Evolutionary conservation across 2,888 invertebrate genomes (phyloP), one percentile per base, ranked within the genome.

Genomic region (Orchestes rusci): DNA sequence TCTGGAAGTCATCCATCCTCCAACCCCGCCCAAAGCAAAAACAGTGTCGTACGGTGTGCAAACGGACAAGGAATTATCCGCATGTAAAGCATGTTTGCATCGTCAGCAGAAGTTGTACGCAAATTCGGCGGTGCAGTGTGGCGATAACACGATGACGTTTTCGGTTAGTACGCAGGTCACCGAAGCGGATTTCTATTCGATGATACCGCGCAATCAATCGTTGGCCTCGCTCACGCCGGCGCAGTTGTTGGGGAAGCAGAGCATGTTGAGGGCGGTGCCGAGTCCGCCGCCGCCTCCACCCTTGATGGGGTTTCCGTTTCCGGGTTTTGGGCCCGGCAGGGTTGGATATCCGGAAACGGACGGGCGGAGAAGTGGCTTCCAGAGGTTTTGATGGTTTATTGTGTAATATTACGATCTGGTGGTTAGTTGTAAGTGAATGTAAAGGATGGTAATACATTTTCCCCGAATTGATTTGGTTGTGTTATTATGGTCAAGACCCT

Each of bases 181-280:
- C 2, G 64, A 63, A 28, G 62, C 64, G 16, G 67, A 67, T 50
- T 57, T 64, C 35, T 48, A 47, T 30, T 30, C 45, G 7, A 59
- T 57, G 29, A 53, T 59, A 5, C 55, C 61, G 3, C 61, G 57
- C 36, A 64, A 56, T 42, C 63, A 66, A 13, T 68, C 68, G 1
- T 51, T 69, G 35, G 67, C 68, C 8, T 58, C 62, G 16, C 42
- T 68, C 13, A 69, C 70, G 3, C 66, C 69, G 1, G 70, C 69
- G 8, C 68, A 68, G 51, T 52, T 69, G 3, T 53, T 68, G 27
- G 64, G 58, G 1, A 60, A 58, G 30, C 51, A 45, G 18, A 28
- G 38, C n/a, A 39, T 42, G 43, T n/a, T n/a, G n/a, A n/a, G n/a
- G n/a, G n/a, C n/a, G n/a, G n/a, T n/a, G n/a, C n/a, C n/a, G n/a